These are phyloP conservation scores for Penaeus indicus DNA, from an alignment of 1,140 invertebrate species.

Conservation along the genomic window DNA sequence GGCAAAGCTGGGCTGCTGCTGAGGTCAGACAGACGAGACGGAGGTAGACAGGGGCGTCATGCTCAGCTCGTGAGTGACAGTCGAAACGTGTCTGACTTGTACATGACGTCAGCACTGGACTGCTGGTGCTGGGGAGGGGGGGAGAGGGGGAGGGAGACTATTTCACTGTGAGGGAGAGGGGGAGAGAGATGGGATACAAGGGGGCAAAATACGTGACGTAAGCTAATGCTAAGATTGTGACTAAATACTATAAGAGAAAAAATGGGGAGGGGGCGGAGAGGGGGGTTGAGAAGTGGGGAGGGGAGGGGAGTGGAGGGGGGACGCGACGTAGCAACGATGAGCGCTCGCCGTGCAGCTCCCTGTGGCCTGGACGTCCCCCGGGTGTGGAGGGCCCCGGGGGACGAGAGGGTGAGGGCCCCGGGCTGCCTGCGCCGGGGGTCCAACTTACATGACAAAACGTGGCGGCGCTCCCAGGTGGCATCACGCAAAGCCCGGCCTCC, in stretches of 20 bases:
- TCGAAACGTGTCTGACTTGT: not conserved
- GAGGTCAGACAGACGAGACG: not conserved
- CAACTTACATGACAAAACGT: constrained; percentile 7
- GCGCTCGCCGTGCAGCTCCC: constrained; percentile 32
- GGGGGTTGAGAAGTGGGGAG: not conserved
- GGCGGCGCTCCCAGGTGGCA: not conserved
- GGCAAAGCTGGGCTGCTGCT: not conserved
- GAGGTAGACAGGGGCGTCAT: no score
- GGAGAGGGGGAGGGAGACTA: not conserved
- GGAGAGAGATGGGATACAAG: no score
- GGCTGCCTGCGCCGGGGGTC: constrained; percentile 9
- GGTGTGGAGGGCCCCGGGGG: not conserved
- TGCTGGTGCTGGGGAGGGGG: constrained; percentile 1
- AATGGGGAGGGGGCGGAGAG: not conserved
- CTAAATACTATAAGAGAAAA: no score
- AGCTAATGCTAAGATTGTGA: no score
- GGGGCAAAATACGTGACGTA: no score
- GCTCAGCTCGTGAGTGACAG: no score
- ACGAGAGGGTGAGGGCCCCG: not conserved
- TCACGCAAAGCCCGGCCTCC: constrained; percentile 3
- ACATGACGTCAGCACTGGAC: constrained; percentile 15
- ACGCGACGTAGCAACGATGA: no score
- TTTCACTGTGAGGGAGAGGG: no score
- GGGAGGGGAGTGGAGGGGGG: not conserved
- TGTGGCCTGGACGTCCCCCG: not conserved